phyloP scores from a whole-genome alignment of 2,888 invertebrate genomes.

The Athripsodes cinereus region DNA sequence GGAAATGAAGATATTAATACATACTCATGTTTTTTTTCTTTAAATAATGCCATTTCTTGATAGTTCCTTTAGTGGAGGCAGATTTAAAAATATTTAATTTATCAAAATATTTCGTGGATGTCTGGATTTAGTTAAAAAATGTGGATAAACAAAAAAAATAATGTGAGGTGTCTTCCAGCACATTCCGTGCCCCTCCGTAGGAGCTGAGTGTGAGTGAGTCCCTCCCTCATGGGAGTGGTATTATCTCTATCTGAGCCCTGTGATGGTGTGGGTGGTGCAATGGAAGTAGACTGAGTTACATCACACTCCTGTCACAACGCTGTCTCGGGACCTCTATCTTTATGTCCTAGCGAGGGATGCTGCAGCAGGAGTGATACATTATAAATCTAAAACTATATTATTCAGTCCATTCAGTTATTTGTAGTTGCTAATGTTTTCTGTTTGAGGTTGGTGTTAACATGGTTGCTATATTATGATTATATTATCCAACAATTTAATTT shows the following conservation, averaged over 20 bases:
- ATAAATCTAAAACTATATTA: neutral
- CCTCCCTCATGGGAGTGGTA: constrained; percentile 4
- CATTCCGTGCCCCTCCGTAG: constrained; percentile 29
- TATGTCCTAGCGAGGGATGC: constrained; percentile 67
- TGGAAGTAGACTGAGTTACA: constrained; percentile 58
- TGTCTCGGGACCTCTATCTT: constrained; percentile 74
- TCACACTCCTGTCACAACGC: constrained; percentile 53
- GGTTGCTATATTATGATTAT: too few relatives aligned
- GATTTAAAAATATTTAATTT: too few relatives aligned
- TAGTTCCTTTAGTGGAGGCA: too few relatives aligned
- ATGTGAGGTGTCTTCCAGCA: constrained; percentile 29
- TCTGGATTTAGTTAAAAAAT: too few relatives aligned
- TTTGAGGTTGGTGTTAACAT: too few relatives aligned
- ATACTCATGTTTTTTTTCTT: too few relatives aligned
- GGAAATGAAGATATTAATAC: too few relatives aligned
- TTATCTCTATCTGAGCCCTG: constrained; percentile 26
- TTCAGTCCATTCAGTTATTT: too few relatives aligned
- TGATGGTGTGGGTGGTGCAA: constrained; percentile 57
- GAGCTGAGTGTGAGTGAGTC: constrained; percentile 6
- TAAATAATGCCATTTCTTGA: too few relatives aligned
- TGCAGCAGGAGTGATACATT: constrained; percentile 50
- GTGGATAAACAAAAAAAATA: too few relatives aligned
- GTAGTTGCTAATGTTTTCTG: too few relatives aligned
- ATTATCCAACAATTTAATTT: neutral
- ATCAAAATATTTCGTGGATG: too few relatives aligned